Percentiles rank a stretch among this genome's conserved stretches.
phyloP scores from a whole-genome alignment of 2,888 invertebrate species.

The Apotomis capreana region DNA sequence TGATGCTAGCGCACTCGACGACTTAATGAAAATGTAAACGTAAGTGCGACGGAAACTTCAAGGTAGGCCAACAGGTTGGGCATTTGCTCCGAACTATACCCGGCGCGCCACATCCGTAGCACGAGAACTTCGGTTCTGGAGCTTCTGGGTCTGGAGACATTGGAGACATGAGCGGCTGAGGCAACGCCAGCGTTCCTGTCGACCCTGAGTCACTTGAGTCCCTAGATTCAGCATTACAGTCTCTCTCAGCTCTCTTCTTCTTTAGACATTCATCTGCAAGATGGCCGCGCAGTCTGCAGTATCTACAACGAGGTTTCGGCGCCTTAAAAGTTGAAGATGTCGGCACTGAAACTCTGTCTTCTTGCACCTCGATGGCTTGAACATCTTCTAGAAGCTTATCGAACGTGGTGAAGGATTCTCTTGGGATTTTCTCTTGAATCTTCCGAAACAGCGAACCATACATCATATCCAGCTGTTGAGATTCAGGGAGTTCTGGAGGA shows the following conservation, averaged over 20 bases:
- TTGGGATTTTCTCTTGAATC: neutral
- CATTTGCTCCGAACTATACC: neutral
- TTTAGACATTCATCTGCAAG: neutral
- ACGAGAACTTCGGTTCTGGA: neutral
- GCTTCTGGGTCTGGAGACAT: no score
- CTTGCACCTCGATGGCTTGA: neutral
- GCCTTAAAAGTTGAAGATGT: neutral
- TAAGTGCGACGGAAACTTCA: neutral
- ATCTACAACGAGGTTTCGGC: neutral
- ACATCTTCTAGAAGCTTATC: neutral
- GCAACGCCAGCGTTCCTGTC: no score
- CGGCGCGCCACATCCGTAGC: neutral
- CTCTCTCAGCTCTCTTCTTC: neutral
- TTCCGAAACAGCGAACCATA: neutral
- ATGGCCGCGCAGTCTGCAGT: neutral
- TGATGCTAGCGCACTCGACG: no score
- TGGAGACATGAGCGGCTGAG: no score
- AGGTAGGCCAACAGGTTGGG: neutral
- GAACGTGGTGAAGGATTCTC: neutral
- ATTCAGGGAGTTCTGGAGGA: neutral
- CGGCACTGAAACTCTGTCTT: neutral
- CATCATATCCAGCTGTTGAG: neutral
- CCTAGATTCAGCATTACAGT: no score
- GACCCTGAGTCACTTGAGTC: no score
- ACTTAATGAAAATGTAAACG: neutral